Evolutionary conservation across 2,888 invertebrate species (phyloP), one percentile per base, ranked within the genome.

Genomic region (Scrobipalpa atriplicella): DNA sequence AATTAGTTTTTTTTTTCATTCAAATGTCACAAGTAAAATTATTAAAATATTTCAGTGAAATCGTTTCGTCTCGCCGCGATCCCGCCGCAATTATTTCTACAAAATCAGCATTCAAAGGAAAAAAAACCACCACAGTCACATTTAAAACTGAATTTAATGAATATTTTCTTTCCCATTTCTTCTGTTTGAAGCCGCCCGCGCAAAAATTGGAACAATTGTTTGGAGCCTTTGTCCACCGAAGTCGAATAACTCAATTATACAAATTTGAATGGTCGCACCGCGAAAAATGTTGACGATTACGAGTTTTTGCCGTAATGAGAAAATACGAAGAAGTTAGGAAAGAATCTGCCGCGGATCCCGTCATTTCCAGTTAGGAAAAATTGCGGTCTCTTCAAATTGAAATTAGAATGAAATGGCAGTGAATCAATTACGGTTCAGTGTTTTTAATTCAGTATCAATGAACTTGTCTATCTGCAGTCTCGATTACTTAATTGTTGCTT

Each of bases 171-270:
- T 52, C 52, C 52, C 13, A 38, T 52, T 63, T 52, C 62, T 54
- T 66, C 51, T 39, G 38, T 66, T 61, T 62, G 54, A 60, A 38
- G 47, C 19, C 63, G 62, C 62, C 47, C 51, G 47, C 47, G 36
- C 62, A 62, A 47, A 62, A 64, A 64, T 64, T 64, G 39, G 43
- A 66, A 62, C 66, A 63, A 63, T 63, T 61, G 63, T 66, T 66
- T n/a, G 62, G 62, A 54, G 54, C 41, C 62, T 62, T 62, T 51
- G 63, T 62, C 43, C 29, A 68, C 56, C 58, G 21, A 54, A 64
- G 64, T 47, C 64, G 64, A 64, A 54, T 66, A 66, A 68, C 61
- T 60, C 68, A 66, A 68, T 68, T 66, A 64, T 61, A 64, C 64
- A 65, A 60, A 64, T 60, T 64, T 61, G 61, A 64, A 54, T 62